Base-by-base conservation (phyloP, 2,113 vertebrate genomes). In the Eurystomus gularis region DNA sequence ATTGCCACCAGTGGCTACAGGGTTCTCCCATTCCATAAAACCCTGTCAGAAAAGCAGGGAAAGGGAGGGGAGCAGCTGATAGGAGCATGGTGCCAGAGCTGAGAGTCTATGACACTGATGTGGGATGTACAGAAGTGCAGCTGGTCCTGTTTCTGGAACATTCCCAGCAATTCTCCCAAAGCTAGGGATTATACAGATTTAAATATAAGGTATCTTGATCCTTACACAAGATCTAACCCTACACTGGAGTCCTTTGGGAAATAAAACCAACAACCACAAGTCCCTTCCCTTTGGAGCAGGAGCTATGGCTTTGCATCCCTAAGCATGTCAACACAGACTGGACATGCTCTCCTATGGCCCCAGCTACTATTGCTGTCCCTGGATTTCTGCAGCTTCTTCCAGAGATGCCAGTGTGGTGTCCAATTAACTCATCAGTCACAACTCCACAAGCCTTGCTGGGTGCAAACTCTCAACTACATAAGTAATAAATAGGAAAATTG, bases 401-500 rank as follows among this genome's bases (percentile, higher is more conserved):
- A 95, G 78, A 20, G 15, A 57, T n/a, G 52, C 58, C 70, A 46
- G 39, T 31, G 77, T 86, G 88, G 68, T 49, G 52, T 92, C 88
- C 94, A 77, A 93, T 91, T 81, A 96, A 82, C 80, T 83, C 82
- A 82, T 77, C 93, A 64, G 88, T 78, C 46, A 73, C 86, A 91
- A 66, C 71, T 93, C 68, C 21, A 19, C 0, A 0, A 90, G 75
- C 73, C 66, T 87, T 48, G 55, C 52, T 92, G 86, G 84, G 76
- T 80, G 83, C 71, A 88, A 93, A 90, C 62, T 90, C 89, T 88
- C 46, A 48, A 68, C 88, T 78, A 33, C 71, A 92, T 64, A 75
- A 97, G 92, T 96, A 96, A 94, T 81, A 90, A 94, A 80, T 31
- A 70, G 95, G 86, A 75, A 72, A 96, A 93, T 71, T 73, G 54